phyloP scores from a whole-genome alignment of 2,888 invertebrate genomes.

The Amphipoea oculea region DNA sequence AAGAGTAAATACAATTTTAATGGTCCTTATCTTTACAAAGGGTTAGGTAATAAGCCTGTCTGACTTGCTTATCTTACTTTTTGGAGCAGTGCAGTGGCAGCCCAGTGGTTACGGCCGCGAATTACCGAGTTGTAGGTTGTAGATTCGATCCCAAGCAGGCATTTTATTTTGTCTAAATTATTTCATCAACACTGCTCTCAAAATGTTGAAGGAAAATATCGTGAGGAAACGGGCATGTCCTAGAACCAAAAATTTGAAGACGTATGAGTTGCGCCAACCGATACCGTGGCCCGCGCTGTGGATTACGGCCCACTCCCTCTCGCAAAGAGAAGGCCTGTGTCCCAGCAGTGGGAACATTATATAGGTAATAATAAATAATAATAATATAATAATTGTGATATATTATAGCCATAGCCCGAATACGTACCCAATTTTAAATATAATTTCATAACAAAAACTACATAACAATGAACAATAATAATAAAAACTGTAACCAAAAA shows the following conservation, averaged over 20 bases:
- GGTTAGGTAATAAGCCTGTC: slow-evolving; percentile 5
- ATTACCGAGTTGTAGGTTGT: not conserved
- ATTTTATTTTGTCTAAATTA: not conserved
- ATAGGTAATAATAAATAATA: too few species aligned
- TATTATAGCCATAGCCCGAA: too few species aligned
- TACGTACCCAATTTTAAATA: too few species aligned
- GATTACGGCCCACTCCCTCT: too few species aligned
- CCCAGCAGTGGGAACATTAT: not conserved
- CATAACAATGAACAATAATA: too few species aligned
- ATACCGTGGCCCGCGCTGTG: too few species aligned
- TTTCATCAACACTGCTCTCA: not conserved
- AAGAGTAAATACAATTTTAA: slow-evolving; percentile 39
- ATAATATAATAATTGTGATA: too few species aligned
- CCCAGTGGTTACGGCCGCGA: too few species aligned
- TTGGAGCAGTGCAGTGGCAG: not conserved
- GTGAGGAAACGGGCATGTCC: not conserved
- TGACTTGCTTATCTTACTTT: not conserved
- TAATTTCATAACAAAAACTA: too few species aligned
- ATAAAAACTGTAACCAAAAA: too few species aligned
- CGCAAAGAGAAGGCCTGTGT: not conserved
- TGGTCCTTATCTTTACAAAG: slow-evolving; percentile 30
- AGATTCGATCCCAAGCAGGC: not conserved
- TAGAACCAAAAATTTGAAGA: not conserved
- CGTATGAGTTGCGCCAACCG: not conserved
- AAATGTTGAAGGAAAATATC: not conserved